Percentiles rank a stretch among this genome's conserved stretches.
phyloP scores from a whole-genome alignment of 1,140 invertebrate genomes.

The Drosophila kohkoa region DNA sequence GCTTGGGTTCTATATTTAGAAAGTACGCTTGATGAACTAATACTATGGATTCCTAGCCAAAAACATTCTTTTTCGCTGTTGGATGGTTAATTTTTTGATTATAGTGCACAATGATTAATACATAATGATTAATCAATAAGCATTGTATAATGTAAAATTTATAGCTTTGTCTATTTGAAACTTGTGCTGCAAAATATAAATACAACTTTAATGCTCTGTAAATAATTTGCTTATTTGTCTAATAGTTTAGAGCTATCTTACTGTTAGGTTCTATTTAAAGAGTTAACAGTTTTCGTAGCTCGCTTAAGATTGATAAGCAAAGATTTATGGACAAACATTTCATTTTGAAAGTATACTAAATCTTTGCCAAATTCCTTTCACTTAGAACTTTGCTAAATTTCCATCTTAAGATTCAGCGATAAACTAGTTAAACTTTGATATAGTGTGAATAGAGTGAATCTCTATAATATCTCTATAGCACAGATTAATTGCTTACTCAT shows the following conservation, averaged over 20 bases:
- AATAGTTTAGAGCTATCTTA: too few species aligned
- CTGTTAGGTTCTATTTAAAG: neutral
- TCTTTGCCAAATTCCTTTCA: neutral
- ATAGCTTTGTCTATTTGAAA: too few species aligned
- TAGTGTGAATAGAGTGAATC: neutral
- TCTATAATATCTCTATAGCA: too few species aligned
- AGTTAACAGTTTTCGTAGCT: neutral
- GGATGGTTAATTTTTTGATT: neutral
- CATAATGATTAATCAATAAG: neutral
- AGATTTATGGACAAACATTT: neutral
- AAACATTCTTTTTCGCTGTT: neutral
- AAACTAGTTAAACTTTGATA: neutral
- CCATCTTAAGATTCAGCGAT: neutral
- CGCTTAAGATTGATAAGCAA: neutral
- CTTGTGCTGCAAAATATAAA: too few species aligned
- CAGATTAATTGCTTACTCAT: too few species aligned
- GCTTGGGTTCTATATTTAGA: conserved; percentile 7
- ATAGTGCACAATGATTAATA: neutral
- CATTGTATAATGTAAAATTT: neutral
- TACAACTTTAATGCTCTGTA: too few species aligned
- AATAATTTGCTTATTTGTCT: too few species aligned
- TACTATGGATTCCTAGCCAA: neutral
- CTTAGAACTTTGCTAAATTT: neutral
- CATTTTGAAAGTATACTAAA: neutral
- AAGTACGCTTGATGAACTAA: conserved; percentile 3